phyloP scores from a whole-genome alignment of 2,888 invertebrate species.

The Philaethria dido region DNA sequence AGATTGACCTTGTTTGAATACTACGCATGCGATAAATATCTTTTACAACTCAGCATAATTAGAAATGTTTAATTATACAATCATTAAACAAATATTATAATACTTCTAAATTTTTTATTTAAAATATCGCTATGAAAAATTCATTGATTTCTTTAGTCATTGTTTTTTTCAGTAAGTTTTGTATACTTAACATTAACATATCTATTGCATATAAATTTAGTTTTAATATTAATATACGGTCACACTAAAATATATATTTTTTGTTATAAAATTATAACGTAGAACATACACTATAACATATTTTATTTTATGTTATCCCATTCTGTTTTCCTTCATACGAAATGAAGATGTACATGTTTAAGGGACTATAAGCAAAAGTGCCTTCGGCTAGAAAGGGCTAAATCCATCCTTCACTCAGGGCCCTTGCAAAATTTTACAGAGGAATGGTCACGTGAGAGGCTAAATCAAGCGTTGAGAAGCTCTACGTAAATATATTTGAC shows the following conservation, averaged over 20 bases:
- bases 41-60: slow-evolving; percentile 14
- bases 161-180: too few species aligned
- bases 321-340: not conserved
- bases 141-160: not conserved
- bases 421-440: slow-evolving; percentile 50
- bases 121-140: not conserved
- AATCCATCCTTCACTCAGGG: slow-evolving; percentile 45
- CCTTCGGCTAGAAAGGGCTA: slow-evolving; percentile 51
- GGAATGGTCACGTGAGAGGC: slow-evolving; percentile 9
- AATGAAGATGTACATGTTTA: slow-evolving; percentile 41
- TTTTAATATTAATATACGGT: not conserved
- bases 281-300: not conserved
- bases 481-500: slow-evolving; percentile 7
- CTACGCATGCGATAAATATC: slow-evolving; percentile 37
- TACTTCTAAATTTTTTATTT: not conserved
- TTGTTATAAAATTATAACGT: not conserved
- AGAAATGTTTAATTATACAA: slow-evolving; percentile 2
- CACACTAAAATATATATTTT: not conserved
- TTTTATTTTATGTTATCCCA: not conserved
- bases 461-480: slow-evolving; percentile 11
- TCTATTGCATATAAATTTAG: too few species aligned
- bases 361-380: slow-evolving; percentile 53
- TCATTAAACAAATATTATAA: not conserved
- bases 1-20: slow-evolving; percentile 33
- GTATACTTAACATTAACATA: too few species aligned